Evolutionary conservation across 2,113 vertebrate species (phyloP), one percentile per base, ranked within the genome.

Genomic region (Perognathus longimembris): DNA sequence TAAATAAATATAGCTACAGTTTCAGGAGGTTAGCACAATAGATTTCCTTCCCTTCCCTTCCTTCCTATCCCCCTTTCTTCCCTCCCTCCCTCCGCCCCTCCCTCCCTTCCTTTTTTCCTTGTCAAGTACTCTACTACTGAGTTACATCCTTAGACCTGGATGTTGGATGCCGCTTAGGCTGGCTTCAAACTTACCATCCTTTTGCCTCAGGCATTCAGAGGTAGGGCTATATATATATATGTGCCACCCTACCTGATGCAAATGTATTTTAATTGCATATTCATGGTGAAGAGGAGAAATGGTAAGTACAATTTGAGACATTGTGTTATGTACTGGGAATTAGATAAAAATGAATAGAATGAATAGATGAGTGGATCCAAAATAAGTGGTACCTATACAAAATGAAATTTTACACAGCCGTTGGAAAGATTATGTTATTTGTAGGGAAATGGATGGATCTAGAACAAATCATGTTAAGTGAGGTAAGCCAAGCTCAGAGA

Each of bases 201-300:
- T 54, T 4, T 28, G 24, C 34, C 50, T 38, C 67, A 38, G 50
- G 9, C n/a, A 70, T 32, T 36, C 40, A 45, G 40, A 26, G 1
- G 30, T 34, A 24, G 20, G 11, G 22, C 26, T 34, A 71, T 24
- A 66, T 17, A 20, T 54, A 54, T 54, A 54, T 54, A 54, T 42
- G 45, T 22, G 18, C 20, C 21, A n/a, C 34, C 66, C 17, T 6
- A 20, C 50, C 34, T 32, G 50, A 3, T 83, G 34, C 6, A 64
- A 78, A 70, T 82, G 26, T 64, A 30, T 59, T 94, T 94, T 78
- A 92, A 67, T 74, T 64, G 3, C 38, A 28, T 67, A 54, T 87
- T 22, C 9, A 95, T 78, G 50, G 88, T 79, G 77, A 40, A 79
- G 36, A 76, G n/a, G 40, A 81, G 21, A 84, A 80, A 36, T 78